Base-by-base conservation (phyloP, 2,888 invertebrate species). In the Odontomyia ornata region DNA sequence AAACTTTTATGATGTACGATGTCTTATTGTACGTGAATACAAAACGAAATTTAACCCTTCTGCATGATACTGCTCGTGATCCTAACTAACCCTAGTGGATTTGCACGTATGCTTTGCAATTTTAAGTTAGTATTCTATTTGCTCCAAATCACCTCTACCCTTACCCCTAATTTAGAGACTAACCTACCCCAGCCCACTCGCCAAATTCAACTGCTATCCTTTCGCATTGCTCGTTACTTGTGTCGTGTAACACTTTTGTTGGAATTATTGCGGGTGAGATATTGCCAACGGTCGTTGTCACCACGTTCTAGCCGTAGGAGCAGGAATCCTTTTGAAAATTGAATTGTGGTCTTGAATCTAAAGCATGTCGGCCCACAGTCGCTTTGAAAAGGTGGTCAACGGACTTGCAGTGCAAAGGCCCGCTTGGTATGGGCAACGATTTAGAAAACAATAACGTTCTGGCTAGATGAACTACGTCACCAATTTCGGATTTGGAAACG, bases 251-350 rank as follows among this genome's bases (percentile, higher is more conserved):
- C 52, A 52, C 52, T 52, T 52, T 52, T 18, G 52, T 52, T 9
- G 52, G 52, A 52, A 52, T n/a, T 18, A 18, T 52, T 52, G 18
- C 52, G 52, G 52, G 52, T 52, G 52, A 52, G 52, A 52, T 52
- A 52, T 52, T 52, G 52, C 52, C 52, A 52, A 52, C 52, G 52
- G 52, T 52, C 52, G 52, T 52, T 52, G 52, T 52, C 52, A 18
- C 52, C 15, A n/a, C 52, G 52, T 52, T 52, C 13, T 52, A 52
- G 4, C 18, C 36, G 36, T 52, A 52, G 52, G 52, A 36, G 9
- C 9, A 65, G 65, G n/a, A 3, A 28, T 65, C 65, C 65, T 65
- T 65, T 65, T 65, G 65, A 65, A 65, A 65, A 65, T 65, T 65
- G 65, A 65, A 65, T 65, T 65, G 65, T 65, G 65, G 27, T 15